Evolutionary conservation across 92 coral and sea anemone species (phyloP), one percentile per base, ranked within the genome.

Genomic region (Siderastrea siderea): DNA sequence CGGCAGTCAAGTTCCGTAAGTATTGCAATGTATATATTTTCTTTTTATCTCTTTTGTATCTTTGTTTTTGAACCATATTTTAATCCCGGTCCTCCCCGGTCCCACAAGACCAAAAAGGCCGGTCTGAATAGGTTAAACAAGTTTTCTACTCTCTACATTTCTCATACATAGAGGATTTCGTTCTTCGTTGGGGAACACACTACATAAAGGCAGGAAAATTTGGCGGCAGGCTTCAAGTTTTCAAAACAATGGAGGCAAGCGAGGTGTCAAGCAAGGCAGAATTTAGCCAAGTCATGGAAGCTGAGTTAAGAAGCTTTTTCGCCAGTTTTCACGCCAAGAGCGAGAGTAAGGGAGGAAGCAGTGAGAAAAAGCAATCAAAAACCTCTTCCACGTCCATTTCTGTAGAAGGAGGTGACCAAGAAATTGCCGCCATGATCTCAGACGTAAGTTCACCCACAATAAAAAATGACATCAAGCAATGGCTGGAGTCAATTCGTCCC

Each of bases 181-280:
- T 81, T 47, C 65, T 68, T 46, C 85, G 85, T 2, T 81, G 85
- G 85, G 85, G 85, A 68, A 81, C 85, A 11, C 85, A 81, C 65
- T 81, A 81, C 72, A 67, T 81, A 44, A 81, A 81, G 65, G 65
- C 85, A 12, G 85, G 72, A 15, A 81, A 43, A 49, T 81, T 66
- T 51, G 85, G 85, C 12, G 85, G 85, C 45, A 75, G 65, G 57
- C 58, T 81, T 12, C 71, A 81, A 67, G 49, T 81, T 15, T 58
- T 67, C 62, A 81, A 81, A 76, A 69, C 72, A 17, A 69, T 64
- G 72, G 71, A 47, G 15, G 85, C 60, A 0, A 47, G 11, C 10
- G 57, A 57, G 60, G 43, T 38, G 3, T 63, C 85, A 63, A 11
- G 57, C 46, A 67, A 81, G 14, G 11, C 48, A 1, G 74, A 81